Evolutionary conservation across 2,797 vertebrate species (phyloP), one percentile per base, ranked within the genome.

Genomic region (Epinephelus coioides): DNA sequence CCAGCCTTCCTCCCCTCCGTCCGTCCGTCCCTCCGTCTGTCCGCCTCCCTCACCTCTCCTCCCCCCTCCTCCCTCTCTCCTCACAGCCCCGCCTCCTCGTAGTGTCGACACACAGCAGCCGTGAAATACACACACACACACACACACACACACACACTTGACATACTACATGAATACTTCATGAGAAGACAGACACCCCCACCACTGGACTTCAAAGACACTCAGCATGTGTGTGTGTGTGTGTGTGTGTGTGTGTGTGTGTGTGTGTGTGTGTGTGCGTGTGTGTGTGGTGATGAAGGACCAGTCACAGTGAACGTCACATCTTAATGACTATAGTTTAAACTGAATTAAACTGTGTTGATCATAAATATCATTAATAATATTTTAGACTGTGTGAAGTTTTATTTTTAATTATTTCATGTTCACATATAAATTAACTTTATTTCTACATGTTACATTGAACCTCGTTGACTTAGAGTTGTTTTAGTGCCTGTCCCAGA

Each of bases 151-250:
- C 74, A 63, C 74, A 89, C 71, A 81, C 74, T 81, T 67, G 82
- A 88, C 87, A 86, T 76, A 74, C 85, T 76, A 49, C 87, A 94
- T 94, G 90, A 95, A 95, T 94, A 92, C 83, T 93, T 92, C 87
- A 94, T 95, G 92, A 93, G 90, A 81, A 62, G 88, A 73, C 78
- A 83, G 86, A 82, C 89, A 63, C 90, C 85, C 86, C 86, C 78
- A 8, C 25, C 6, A 0, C 90, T 75, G 91, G 92, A 92, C 92
- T 91, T 92, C 92, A 94, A 93, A 94, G 78, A 87, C 77, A 78
- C 53, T 70, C 43, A 57, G 81, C 15, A 46, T 77, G 70, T 79
- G 80, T 78, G 73, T 79, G 82, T 56, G 61, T 61, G 27, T 63
- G 54, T 54, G 47, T 21, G 73, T 25, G 50, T 67, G 60, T 14